Evolutionary conservation across 2,888 invertebrate species (phyloP), one percentile per base, ranked within the genome.

Genomic region (Diarsia dahlii): DNA sequence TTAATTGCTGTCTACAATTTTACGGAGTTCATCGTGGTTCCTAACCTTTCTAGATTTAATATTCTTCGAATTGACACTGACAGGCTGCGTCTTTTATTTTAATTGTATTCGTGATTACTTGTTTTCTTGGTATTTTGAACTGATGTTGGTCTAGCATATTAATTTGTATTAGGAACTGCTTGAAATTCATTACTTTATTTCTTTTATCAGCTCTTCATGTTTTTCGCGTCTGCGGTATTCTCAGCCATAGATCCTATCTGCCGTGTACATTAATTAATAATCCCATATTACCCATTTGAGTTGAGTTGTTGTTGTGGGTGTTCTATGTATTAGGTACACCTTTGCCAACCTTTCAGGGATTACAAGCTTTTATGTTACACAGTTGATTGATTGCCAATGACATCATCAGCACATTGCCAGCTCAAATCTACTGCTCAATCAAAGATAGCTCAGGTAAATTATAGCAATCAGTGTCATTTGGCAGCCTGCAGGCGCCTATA

Each of bases 401-500:
- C 56, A 13, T 73, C 45, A 60, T n/a, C 50, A 82, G 62, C 18
- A 23, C 15, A 28, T 13, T 45, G 56, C 66, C 65, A 79, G 48
- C 13, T 63, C 46, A 60, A 72, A 52, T 50, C 39, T 58, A 20
- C 46, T 23, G 9, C 58, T 23, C 20, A 28, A 18, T 64, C 64
- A 46, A 66, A 39, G 2, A 0, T 34, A 39, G 34, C 48, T 2
- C 58, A 64, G 15, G 58, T 60, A 56, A 67, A 74, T 84, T 68
- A 74, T 62, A n/a, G 60, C 67, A 71, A 71, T 71, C 81, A 68
- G 34, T 64, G 68, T 46, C 81, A 75, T 62, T 84, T 84, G 84
- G 82, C 82, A 81, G 60, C 54, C 8, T 10, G 28, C 46, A n/a
- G 23, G 56, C 56, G 28, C 39, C 9, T 56, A 67, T 48, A 39